Conservation (phyloP, 2,797 vertebrate species). For the Sebastes vulpes region DNA sequence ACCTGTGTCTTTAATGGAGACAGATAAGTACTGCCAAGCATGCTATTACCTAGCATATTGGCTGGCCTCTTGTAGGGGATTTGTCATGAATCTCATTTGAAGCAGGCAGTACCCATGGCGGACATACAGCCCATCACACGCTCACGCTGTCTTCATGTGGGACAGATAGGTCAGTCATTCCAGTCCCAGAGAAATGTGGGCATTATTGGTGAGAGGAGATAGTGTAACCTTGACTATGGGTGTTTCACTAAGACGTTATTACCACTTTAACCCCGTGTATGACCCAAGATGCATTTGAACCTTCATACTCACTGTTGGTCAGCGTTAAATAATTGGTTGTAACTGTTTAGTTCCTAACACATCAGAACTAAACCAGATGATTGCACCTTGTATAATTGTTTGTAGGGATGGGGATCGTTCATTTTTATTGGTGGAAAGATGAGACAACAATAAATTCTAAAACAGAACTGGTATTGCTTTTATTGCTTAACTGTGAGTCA, state of each 20-base stretch:
- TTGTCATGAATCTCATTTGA: conserved; percentile 78
- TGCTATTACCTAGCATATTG: conserved; percentile 69
- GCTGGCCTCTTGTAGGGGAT: conserved; percentile 63
- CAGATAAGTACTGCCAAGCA: conserved; percentile 66
- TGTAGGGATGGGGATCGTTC: background rate
- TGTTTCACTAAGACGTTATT: background rate
- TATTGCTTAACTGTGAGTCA: background rate
- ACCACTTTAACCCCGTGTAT: background rate
- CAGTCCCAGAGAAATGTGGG: conserved; percentile 12
- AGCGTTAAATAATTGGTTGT: conserved; percentile 15
- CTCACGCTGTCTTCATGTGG: conserved; percentile 23
- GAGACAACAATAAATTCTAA: background rate
- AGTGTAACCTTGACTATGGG: conserved; percentile 7
- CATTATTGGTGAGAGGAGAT: conserved; percentile 1
- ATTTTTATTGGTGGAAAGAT: background rate
- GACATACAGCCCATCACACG: conserved; percentile 43
- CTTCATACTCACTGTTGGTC: background rate
- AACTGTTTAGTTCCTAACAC: background rate
- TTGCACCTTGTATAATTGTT: background rate
- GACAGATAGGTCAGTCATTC: conserved; percentile 35
- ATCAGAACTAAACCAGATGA: background rate
- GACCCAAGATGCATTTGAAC: background rate
- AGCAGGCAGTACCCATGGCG: conserved; percentile 46
- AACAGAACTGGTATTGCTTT: background rate
- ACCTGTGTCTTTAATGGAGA: conserved; percentile 72